phyloP scores from a whole-genome alignment of 2,888 invertebrate species.

The Cephus pygmeus region DNA sequence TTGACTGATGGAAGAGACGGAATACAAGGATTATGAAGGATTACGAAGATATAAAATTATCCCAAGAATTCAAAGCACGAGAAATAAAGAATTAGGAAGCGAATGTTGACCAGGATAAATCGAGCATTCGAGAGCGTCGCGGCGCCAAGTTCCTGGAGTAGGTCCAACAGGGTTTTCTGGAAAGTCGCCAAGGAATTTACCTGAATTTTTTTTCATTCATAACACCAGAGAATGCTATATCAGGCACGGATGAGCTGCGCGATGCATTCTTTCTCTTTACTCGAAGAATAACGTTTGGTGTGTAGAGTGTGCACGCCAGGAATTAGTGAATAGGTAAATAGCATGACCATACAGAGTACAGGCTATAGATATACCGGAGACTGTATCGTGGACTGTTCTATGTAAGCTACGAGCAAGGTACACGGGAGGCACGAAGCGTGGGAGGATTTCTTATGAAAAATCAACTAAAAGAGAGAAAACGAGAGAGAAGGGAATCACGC shows the following conservation, averaged over 20 bases:
- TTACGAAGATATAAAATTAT: background rate
- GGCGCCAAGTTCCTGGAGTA: conserved; percentile 10
- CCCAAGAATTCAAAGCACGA: background rate
- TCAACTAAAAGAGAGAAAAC: background rate
- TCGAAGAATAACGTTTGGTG: background rate
- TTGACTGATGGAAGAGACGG: background rate
- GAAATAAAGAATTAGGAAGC: background rate
- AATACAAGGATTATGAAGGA: background rate
- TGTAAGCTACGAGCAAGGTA: background rate
- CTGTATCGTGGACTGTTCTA: no score
- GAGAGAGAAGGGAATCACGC: background rate
- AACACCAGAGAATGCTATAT: conserved; percentile 50
- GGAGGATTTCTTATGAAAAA: background rate
- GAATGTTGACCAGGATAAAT: background rate
- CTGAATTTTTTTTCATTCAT: conserved; percentile 61
- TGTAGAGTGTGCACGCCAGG: background rate
- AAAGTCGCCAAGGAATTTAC: conserved; percentile 52
- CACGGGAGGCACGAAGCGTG: background rate
- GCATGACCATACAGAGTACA: background rate
- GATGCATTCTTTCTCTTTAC: background rate
- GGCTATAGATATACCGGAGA: no score
- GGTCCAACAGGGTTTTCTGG: conserved; percentile 41
- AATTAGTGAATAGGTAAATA: background rate
- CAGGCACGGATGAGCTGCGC: conserved; percentile 38
- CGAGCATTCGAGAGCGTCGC: background rate